Evolutionary conservation across 1,140 invertebrate species (phyloP).

Genomic region (Sminthurides bifidus): DNA sequence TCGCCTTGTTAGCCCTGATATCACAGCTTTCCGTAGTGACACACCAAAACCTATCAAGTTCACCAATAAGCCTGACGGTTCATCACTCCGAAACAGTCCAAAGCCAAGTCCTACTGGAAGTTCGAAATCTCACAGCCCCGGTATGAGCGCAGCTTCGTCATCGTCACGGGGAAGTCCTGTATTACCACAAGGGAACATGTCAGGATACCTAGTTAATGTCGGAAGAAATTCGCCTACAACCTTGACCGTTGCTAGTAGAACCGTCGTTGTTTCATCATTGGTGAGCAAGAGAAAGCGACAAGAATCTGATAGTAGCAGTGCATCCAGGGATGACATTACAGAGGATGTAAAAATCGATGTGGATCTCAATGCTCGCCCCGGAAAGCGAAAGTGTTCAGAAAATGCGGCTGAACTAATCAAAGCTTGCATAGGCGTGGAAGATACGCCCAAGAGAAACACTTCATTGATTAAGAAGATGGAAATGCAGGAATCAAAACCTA

Average conservation of each 20-base stretch:
- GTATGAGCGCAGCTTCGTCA: conserved; percentile 7
- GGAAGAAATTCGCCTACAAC: conserved; percentile 6
- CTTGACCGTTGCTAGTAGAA: not conserved
- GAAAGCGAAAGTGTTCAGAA: conserved; percentile 53
- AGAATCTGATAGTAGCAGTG: conserved; percentile 58
- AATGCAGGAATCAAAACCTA: conserved; percentile 20
- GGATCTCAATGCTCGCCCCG: conserved; percentile 41
- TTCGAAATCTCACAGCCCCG: conserved; percentile 24
- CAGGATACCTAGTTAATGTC: not conserved
- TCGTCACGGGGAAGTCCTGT: conserved; percentile 18
- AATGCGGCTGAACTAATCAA: conserved; percentile 55
- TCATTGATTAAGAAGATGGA: conserved; percentile 21
- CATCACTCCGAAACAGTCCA: conserved; percentile 23
- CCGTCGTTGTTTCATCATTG: conserved; percentile 4
- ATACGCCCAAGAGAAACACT: conserved; percentile 34
- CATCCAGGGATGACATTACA: conserved; percentile 32
- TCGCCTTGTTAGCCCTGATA: conserved; percentile 30
- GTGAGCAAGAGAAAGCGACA: conserved; percentile 54
- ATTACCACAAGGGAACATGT: not conserved
- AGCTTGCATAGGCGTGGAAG: conserved; percentile 53
- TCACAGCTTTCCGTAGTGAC: conserved; percentile 28
- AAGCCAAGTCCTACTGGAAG: conserved; percentile 31
- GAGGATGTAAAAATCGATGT: conserved; percentile 24
- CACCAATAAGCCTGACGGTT: conserved; percentile 10
- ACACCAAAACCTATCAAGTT: conserved; percentile 24